phyloP scores from a whole-genome alignment of 2,888 invertebrate species.

The Dysmachus trigonus region DNA sequence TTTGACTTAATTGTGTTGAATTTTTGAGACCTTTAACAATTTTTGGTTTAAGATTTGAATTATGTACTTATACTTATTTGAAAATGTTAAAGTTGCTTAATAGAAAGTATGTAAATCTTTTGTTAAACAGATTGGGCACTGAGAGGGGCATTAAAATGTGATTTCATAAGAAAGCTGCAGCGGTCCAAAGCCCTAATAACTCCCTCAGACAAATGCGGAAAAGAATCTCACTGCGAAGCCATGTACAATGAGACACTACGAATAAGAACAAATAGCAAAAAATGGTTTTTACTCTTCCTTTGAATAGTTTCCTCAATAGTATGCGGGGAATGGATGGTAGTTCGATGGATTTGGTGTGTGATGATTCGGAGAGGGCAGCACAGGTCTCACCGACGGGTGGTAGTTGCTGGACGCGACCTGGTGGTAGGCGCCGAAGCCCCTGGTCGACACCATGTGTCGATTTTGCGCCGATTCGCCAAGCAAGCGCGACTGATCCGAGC shows the following conservation, averaged over 20 bases:
- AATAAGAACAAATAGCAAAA: slow-evolving; percentile 34
- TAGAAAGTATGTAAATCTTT: not conserved
- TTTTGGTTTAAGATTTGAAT: too few species aligned
- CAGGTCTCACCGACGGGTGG: slow-evolving; percentile 62
- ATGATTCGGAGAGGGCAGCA: slow-evolving; percentile 62
- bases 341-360: slow-evolving; percentile 65
- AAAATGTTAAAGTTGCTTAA: not conserved
- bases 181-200: not conserved
- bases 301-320: slow-evolving; percentile 57
- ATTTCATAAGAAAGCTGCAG: not conserved
- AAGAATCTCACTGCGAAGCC: not conserved
- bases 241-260: slow-evolving; percentile 19
- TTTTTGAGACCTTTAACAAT: too few species aligned
- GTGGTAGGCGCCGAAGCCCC: slow-evolving; percentile 65
- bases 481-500: slow-evolving; percentile 62
- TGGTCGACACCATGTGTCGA: slow-evolving; percentile 62
- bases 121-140: not conserved
- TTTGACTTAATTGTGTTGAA: too few species aligned
- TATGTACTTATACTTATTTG: too few species aligned
- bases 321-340: slow-evolving; percentile 64
- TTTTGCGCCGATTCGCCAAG: slow-evolving; percentile 63
- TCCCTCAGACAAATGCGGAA: not conserved
- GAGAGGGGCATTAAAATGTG: not conserved
- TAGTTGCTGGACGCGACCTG: slow-evolving; percentile 64
- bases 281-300: not conserved